phyloP scores from a whole-genome alignment of 2,888 invertebrate species.

The Microdon myrmicae region DNA sequence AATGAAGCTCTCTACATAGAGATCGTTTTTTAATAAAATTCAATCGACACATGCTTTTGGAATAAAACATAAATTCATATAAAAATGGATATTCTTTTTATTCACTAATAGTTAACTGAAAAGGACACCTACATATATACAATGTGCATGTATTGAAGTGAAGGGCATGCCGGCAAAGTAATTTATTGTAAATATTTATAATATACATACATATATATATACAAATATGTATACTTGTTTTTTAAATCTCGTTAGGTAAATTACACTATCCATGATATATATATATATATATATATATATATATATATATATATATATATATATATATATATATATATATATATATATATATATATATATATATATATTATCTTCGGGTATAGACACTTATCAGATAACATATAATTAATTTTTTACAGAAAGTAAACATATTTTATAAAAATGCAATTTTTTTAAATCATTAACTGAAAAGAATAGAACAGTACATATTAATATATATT shows the following conservation, averaged over 20 bases:
- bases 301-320: slow-evolving; percentile 5
- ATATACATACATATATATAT: slow-evolving; percentile 5
- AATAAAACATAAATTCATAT: slow-evolving; percentile 10
- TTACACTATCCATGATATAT: slow-evolving; percentile 32
- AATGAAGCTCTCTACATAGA: no score
- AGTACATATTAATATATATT: no score
- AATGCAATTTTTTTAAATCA: no score
- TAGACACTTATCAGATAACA: background rate
- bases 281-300: slow-evolving; percentile 9
- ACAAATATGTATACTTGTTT: slow-evolving; percentile 22
- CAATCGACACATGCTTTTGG: no score
- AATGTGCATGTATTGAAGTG: slow-evolving; percentile 32
- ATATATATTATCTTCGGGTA: background rate
- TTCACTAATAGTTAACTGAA: slow-evolving; percentile 29
- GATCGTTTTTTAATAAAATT: no score
- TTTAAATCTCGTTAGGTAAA: slow-evolving; percentile 32
- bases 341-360: slow-evolving; percentile 1
- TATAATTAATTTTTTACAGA: background rate
- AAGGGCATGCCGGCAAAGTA: slow-evolving; percentile 37
- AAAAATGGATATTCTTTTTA: slow-evolving; percentile 20
- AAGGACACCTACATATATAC: slow-evolving; percentile 16
- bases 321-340: slow-evolving; percentile 3
- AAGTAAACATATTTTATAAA: background rate
- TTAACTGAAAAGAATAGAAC: no score
- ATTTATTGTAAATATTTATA: slow-evolving; percentile 46